Evolutionary conservation across 2,797 vertebrate species (phyloP).

Genomic region (Oreonectes daqikongensis): DNA sequence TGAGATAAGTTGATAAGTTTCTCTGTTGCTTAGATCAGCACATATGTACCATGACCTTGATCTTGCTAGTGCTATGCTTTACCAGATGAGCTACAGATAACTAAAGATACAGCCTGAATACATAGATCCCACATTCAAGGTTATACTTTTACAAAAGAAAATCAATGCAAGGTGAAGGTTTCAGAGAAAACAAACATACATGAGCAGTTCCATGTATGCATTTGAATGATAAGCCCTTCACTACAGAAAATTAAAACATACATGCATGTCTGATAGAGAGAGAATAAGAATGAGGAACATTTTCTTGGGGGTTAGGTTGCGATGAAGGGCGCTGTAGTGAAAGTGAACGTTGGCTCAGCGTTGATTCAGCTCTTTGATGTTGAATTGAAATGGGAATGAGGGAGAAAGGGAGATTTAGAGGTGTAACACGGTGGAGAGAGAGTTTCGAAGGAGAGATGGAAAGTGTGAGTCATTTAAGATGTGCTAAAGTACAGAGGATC

Average conservation of each 20-base stretch:
- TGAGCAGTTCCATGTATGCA: slow-evolving; percentile 14
- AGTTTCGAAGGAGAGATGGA: slow-evolving; percentile 8
- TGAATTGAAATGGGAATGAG: slow-evolving; percentile 30
- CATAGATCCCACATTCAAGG: not conserved
- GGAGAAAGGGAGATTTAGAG: slow-evolving; percentile 16
- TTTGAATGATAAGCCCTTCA: not conserved
- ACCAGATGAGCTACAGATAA: not conserved
- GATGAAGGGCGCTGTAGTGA: slow-evolving; percentile 18
- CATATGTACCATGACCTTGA: not conserved
- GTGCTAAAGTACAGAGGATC: slow-evolving; percentile 22
- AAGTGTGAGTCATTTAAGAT: slow-evolving; percentile 6
- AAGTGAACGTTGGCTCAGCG: slow-evolving; percentile 37
- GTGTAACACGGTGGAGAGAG: not conserved
- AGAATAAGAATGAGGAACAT: not conserved
- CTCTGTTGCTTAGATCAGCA: not conserved
- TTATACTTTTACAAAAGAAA: slow-evolving; percentile 16
- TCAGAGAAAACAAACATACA: slow-evolving; percentile 36
- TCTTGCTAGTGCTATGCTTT: not conserved
- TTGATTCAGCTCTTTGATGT: slow-evolving; percentile 64
- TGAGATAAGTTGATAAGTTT: not conserved
- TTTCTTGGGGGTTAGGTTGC: slow-evolving; percentile 17
- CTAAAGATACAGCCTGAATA: slow-evolving; percentile 10
- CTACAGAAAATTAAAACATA: slow-evolving; percentile 37
- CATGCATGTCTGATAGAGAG: slow-evolving; percentile 48
- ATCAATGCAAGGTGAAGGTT: slow-evolving; percentile 35